Base-by-base conservation (phyloP, 2,797 vertebrate genomes). In the Brotula barbata region DNA sequence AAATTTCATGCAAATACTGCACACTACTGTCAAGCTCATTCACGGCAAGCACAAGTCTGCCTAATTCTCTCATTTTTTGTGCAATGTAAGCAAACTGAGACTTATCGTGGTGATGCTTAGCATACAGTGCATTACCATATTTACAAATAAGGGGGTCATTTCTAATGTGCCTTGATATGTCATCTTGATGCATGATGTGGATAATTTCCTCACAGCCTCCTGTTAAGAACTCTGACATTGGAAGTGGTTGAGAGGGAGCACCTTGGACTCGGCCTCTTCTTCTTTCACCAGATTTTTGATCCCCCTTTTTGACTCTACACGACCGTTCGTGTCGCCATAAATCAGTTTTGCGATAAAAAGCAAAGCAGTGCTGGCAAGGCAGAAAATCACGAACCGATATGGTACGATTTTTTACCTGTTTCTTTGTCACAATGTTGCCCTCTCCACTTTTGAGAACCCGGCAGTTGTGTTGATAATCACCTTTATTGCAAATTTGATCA, bases 61-160 rank as follows among this genome's bases (percentile, higher is more conserved):
- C 89, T 9, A 91, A 72, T 48, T 91, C 88, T 57, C 89, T 84
- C 89, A 91, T 89, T 51, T 89, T 89, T 55, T 89, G 88, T 49
- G 82, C 89, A 62, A 91, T 88, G 49, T 89, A 89, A 23, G 85
- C 80, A 83, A 85, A 90, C 71, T 90, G 88, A 53, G 87, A 90
- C 68, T 89, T 88, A 62, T 89, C 86, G 20, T 89, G 72, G 22
- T 82, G 68, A 55, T 89, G 88, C 57, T 89, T 88, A 0, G 41
- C 81, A 16, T 81, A 86, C 57, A 89, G 64, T 0, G 88, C 77
- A 42, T 84, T 87, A 42, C 88, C 88, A 45, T 72, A 91, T 85
- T 88, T 89, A 67, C 88, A 90, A 64, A 91, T 91, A 13, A 89
- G 82, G 1, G 85, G 84, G 55, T 91, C 89, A 4, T 84, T 86